phyloP scores from a whole-genome alignment of 1,140 invertebrate species.

The Himalopsyche phryganea region DNA sequence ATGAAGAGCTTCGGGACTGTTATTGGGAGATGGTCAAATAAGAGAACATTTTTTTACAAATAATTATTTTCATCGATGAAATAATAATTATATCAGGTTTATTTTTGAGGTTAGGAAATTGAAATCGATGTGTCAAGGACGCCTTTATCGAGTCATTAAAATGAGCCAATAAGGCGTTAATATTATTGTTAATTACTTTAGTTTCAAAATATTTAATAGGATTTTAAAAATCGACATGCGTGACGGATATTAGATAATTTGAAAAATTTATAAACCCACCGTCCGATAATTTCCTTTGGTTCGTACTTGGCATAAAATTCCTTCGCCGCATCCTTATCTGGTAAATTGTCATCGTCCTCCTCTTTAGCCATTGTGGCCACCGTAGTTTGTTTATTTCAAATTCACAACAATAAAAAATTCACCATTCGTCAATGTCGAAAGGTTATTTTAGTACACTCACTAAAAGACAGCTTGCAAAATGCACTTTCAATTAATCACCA shows the following conservation, averaged over 20 bases:
- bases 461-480: background rate
- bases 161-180: no score
- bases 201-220: no score
- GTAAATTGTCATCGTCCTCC: constrained; percentile 74
- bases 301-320: constrained; percentile 98
- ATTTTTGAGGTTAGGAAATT: background rate
- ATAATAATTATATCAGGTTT: no score
- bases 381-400: constrained; percentile 2
- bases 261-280: constrained; percentile 54
- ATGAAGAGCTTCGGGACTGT: no score
- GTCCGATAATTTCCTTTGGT: constrained; percentile 95
- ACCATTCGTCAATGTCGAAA: constrained; percentile 26
- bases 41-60: no score
- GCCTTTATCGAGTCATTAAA: no score
- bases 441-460: constrained; percentile 18
- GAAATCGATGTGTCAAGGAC: no score
- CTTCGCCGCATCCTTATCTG: constrained; percentile 85
- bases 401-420: constrained; percentile 10
- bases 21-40: no score
- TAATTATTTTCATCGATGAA: no score
- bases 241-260: constrained; percentile 2
- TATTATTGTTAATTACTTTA: no score
- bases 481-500: no score
- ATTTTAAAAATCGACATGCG: no score
- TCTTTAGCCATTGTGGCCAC: constrained; percentile 69